These are phyloP conservation scores for Grammomys surdaster DNA, from an alignment of 2,113 vertebrate genomes.

Conservation along the genomic window DNA sequence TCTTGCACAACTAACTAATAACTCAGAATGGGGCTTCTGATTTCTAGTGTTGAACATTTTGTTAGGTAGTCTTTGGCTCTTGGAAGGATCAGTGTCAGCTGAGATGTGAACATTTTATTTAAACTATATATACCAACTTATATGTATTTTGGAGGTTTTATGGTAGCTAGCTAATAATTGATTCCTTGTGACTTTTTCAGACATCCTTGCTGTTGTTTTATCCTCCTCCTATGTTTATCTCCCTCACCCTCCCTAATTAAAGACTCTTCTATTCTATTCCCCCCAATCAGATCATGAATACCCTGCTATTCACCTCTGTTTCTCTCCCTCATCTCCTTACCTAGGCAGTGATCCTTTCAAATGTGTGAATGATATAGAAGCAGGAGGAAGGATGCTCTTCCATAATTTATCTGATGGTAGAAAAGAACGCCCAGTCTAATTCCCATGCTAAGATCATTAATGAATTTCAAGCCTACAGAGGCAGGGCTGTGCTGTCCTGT, in stretches of 20 bases:
- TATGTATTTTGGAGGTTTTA: not conserved
- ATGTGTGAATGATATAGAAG: not conserved
- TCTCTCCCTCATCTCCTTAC: not conserved
- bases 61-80: not conserved
- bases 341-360: not conserved
- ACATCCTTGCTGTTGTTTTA: not conserved
- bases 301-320: not conserved
- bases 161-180: not conserved
- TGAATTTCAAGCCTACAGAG: conserved; percentile 60
- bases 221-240: not conserved
- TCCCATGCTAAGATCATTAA: conserved; percentile 48
- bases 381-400: not conserved
- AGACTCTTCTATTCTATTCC: not conserved
- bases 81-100: not conserved
- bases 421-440: not conserved
- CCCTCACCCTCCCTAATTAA: not conserved
- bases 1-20: not conserved
- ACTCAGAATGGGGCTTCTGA: not conserved
- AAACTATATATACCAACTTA: not conserved
- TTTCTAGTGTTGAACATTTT: not conserved
- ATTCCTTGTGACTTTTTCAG: not conserved
- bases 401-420: not conserved
- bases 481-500: conserved; percentile 2
- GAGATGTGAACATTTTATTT: not conserved
- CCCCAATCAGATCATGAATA: not conserved